Evolutionary conservation across 1,140 invertebrate species (phyloP), one percentile per base, ranked within the genome.

Genomic region (Plodia interpunctella): DNA sequence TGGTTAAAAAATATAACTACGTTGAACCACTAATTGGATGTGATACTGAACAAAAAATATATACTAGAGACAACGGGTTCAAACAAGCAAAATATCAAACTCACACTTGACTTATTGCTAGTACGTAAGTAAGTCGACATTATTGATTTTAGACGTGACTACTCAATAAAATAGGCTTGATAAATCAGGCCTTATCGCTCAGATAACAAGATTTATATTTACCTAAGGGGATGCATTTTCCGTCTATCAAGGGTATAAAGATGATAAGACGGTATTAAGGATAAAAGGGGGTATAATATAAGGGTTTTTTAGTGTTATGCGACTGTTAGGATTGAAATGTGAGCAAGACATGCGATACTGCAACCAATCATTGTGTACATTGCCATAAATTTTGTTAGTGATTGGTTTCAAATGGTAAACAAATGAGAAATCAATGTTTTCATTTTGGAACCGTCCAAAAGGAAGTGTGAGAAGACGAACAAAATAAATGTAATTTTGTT

Each of bases 291-390:
- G 51, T 53, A 20, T 51, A 53, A 53, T 53, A 20, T 53, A 25
- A 53, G 51, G 51, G 51, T 53, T 53, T 53, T 51, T 53, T 53
- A 53, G 51, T 53, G 51, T 53, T 53, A 53, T 53, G 19, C 51
- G 21, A 11, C 19, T 53, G 17, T n/a, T 21, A 19, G 19, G 51
- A 20, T 25, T 21, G 51, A 53, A 53, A 53, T 53, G 51, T 53
- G 20, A 53, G 5, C 11, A 25, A 15, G n/a, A 17, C 51, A 53
- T 53, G 51, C 51, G 13, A 53, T 53, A 8, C 21, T 6, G 49
- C 20, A 25, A 25, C 51, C 19, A 53, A 53, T 53, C 51, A 53
- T 25, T 53, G 17, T 53, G 10, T 53, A 18, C 9, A 25, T 25
- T 13, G 20, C 51, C n/a, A 25, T 25, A 25, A 44, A 53, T 53